These are phyloP conservation scores for Drosophila vallismaia DNA, from an alignment of 2,888 invertebrate species.

Conservation along the genomic window DNA sequence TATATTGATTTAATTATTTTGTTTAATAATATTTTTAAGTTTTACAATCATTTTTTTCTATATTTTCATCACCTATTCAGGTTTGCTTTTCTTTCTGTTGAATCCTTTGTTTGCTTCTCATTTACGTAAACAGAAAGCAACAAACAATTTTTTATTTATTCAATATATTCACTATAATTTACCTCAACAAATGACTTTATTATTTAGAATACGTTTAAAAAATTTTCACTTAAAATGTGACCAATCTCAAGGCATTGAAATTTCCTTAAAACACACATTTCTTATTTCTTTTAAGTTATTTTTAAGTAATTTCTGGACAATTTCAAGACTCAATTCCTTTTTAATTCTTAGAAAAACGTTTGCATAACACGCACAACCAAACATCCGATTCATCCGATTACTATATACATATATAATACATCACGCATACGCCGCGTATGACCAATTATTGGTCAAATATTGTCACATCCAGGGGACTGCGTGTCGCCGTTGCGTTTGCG, in stretches of 20 bases:
- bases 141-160: neutral
- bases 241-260: neutral
- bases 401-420: slow-evolving; percentile 1
- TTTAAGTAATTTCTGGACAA: slow-evolving; percentile 21
- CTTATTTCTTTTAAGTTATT: neutral
- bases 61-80: no score
- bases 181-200: neutral
- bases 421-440: slow-evolving; percentile 9
- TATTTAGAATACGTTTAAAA: neutral
- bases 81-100: no score
- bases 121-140: slow-evolving; percentile 25
- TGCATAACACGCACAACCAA: slow-evolving; percentile 74
- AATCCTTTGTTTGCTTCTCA: slow-evolving; percentile 3
- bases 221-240: neutral
- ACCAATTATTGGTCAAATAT: slow-evolving; percentile 18
- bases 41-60: neutral
- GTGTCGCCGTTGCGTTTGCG: neutral
- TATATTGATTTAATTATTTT: no score
- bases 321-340: slow-evolving; percentile 46
- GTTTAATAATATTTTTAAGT: no score
- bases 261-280: neutral
- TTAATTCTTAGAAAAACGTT: slow-evolving; percentile 50
- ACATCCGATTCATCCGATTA: slow-evolving; percentile 36
- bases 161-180: slow-evolving; percentile 16
- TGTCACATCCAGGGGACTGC: slow-evolving; percentile 11